Base-by-base conservation (phyloP, 1,140 invertebrate species). In the Dufourea novaeangliae region DNA sequence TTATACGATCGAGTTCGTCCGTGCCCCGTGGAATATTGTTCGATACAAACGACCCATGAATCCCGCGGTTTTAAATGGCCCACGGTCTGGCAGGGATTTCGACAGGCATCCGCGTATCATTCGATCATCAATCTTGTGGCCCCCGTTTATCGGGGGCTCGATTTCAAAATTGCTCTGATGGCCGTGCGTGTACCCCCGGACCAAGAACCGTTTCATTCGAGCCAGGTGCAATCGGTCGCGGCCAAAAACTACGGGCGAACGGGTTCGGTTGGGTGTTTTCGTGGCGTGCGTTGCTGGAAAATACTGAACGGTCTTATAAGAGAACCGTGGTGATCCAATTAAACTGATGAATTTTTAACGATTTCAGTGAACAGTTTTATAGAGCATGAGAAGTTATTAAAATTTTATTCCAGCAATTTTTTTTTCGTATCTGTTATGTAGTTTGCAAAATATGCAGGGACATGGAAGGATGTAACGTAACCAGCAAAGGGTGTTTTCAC, bases 91-190 rank as follows among this genome's bases (percentile, higher is more conserved):
- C 81, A 52, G 78, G 69, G 67, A 73, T 83, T 83, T 84, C 78
- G 72, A 84, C 63, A 72, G 73, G 52, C 78, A 80, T 69, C 78
- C 56, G n/a, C 56, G 57, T 74, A 83, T 83, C 83, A 84, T 84
- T 84, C 82, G 71, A 83, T 83, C 83, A 84, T 84, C 81, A 80
- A 84, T 84, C 78, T 83, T 80, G 54, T 67, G 27, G 46, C 46
- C 34, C 81, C 34, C 81, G 81, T 68, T 84, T 84, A 84, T 83
- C 78, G 72, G 62, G 46, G 62, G 41, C n/a, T 70, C 82, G 74
- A 76, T 84, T 84, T 83, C 67, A 76, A 75, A 84, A 69, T 83
- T 79, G 80, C 41, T n/a, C 50, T 39, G 59, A 52, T 32, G 63
- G 0, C 32, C n/a, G 41, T 32, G 29, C 74, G 66, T 57, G 69